phyloP scores from a whole-genome alignment of 1,140 invertebrate genomes.

The Orchestia grillus region DNA sequence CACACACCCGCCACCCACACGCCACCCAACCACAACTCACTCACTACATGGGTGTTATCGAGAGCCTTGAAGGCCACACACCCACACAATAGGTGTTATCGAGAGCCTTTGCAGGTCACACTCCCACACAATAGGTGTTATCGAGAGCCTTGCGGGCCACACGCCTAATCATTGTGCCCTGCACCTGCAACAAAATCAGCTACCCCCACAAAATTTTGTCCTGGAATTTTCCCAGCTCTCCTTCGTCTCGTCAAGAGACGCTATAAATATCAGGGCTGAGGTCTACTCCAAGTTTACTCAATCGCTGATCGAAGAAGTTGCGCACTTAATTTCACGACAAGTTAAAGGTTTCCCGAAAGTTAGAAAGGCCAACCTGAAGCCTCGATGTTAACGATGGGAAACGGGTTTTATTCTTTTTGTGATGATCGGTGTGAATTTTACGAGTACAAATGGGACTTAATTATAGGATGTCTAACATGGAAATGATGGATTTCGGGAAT shows the following conservation, averaged over 20 bases:
- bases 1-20: no score
- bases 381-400: not conserved
- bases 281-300: slow-evolving; percentile 19
- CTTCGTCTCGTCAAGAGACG: not conserved
- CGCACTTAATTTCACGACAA: slow-evolving; percentile 31
- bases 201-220: no score
- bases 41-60: no score
- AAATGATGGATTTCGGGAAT: not conserved
- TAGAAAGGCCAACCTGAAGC: not conserved
- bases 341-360: slow-evolving; percentile 2
- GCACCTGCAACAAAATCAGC: no score
- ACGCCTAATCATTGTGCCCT: no score
- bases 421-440: not conserved
- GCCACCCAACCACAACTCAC: no score
- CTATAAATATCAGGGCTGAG: not conserved
- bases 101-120: no score
- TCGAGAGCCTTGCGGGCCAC: no score
- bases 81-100: no score
- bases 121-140: no score
- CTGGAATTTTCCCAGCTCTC: not conserved
- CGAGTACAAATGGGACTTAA: not conserved
- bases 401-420: not conserved
- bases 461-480: not conserved
- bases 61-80: no score
- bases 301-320: slow-evolving; percentile 48